Percentiles rank a stretch among this genome's conserved stretches.
Conservation (phyloP, 2,888 invertebrate genomes). For the Trisateles emortualis region DNA sequence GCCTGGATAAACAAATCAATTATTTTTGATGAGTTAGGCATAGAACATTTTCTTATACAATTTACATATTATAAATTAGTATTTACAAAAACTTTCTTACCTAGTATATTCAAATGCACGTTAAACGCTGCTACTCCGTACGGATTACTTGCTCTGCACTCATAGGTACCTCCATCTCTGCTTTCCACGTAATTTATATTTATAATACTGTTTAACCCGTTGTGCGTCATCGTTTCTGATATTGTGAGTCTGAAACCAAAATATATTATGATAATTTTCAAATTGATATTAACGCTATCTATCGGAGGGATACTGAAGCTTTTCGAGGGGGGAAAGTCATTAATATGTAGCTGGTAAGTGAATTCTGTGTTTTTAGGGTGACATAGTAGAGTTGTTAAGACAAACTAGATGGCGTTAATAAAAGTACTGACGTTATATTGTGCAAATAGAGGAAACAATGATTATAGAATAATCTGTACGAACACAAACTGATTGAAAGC, state of each 20-base stretch:
- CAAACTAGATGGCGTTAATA: neutral
- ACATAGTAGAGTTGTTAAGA: too few relatives aligned
- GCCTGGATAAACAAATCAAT: too few relatives aligned
- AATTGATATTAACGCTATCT: constrained; percentile 34
- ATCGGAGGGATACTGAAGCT: neutral
- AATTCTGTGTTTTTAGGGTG: too few relatives aligned
- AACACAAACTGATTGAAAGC: too few relatives aligned
- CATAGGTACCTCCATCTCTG: constrained; percentile 76
- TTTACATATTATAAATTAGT: too few relatives aligned
- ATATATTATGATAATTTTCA: neutral
- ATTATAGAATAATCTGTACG: too few relatives aligned
- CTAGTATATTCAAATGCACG: constrained; percentile 73
- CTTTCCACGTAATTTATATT: constrained; percentile 76
- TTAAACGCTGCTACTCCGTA: constrained; percentile 75
- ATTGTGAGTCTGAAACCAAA: constrained; percentile 69
- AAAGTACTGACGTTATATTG: too few relatives aligned
- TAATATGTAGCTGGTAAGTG: too few relatives aligned
- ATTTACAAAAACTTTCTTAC: constrained; percentile 60
- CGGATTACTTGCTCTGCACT: constrained; percentile 81
- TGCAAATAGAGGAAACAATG: too few relatives aligned
- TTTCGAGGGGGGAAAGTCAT: too few relatives aligned
- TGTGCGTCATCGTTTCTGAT: constrained; percentile 70
- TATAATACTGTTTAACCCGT: constrained; percentile 73
- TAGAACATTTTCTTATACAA: too few relatives aligned
- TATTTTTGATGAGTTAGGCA: too few relatives aligned